These are phyloP conservation scores for Zaprionus lineosus DNA, from an alignment of 2,888 invertebrate genomes.

Conservation along the genomic window DNA sequence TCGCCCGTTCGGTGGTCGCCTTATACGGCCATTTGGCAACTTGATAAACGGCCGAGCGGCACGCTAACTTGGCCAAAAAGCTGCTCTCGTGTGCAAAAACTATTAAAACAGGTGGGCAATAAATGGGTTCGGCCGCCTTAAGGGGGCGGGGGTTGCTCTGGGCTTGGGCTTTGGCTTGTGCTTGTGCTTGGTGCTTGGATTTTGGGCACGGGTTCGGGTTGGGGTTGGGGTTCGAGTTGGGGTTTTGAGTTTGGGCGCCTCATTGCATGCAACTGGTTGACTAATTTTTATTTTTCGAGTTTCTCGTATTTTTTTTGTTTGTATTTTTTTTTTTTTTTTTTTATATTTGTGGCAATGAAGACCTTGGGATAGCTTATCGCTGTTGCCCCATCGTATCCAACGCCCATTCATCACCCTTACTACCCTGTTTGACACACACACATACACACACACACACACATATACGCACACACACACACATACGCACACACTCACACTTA, in stretches of 20 bases:
- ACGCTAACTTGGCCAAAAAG: conserved; percentile 70
- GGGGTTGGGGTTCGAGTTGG: neutral
- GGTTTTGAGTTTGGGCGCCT: neutral
- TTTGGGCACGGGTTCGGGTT: neutral
- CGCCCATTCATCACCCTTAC: neutral
- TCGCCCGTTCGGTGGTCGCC: conserved; percentile 10
- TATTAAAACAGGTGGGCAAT: conserved; percentile 73
- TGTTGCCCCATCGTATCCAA: conserved; percentile 24
- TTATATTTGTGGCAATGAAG: neutral
- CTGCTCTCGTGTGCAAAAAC: conserved; percentile 52
- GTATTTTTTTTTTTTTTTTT: neutral
- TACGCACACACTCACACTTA: no score
- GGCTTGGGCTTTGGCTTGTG: conserved; percentile 3
- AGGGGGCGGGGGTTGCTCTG: no score
- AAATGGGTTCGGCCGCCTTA: no score
- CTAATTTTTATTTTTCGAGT: conserved; percentile 46
- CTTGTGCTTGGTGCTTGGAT: neutral
- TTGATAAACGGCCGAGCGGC: conserved; percentile 54
- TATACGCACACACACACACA: no score
- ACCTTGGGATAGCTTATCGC: conserved; percentile 23
- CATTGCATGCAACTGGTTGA: conserved; percentile 66
- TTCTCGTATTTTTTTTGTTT: neutral
- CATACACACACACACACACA: no score
- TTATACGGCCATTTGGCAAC: conserved; percentile 43
- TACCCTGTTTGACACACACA: no score